phyloP scores from a whole-genome alignment of 1,140 invertebrate species.

The Mycetomoellerius zeteki region DNA sequence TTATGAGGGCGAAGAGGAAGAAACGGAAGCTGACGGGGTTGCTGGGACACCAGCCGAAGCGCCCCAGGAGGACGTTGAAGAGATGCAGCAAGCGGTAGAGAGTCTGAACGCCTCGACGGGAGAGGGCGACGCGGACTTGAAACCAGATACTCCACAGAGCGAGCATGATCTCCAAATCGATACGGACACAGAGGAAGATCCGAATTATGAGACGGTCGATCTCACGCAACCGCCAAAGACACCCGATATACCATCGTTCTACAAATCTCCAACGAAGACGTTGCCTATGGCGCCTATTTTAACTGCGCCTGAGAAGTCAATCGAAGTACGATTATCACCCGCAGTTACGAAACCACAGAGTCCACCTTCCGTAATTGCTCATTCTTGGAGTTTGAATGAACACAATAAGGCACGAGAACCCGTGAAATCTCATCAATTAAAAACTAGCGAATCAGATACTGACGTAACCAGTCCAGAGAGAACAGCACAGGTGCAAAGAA shows the following conservation, averaged over 20 bases:
- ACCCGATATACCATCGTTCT: constrained; percentile 85
- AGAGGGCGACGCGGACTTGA: constrained; percentile 90
- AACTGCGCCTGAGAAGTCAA: constrained; percentile 78
- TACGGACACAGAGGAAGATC: constrained; percentile 93
- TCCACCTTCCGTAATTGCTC: constrained; percentile 81
- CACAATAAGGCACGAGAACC: constrained; percentile 76
- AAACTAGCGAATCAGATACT: constrained; percentile 43
- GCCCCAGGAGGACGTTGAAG: constrained; percentile 91
- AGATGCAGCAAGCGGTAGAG: constrained; percentile 92
- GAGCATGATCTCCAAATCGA: constrained; percentile 95
- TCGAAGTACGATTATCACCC: constrained; percentile 76
- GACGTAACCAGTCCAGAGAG: constrained; percentile 64
- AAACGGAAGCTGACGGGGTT: constrained; percentile 81
- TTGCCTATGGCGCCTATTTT: constrained; percentile 61
- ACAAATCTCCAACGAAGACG: constrained; percentile 83
- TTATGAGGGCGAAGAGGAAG: constrained; percentile 85
- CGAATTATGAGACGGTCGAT: constrained; percentile 88
- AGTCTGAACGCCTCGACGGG: constrained; percentile 89
- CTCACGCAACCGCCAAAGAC: constrained; percentile 85
- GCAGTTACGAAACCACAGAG: constrained; percentile 70
- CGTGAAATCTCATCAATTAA: constrained; percentile 51
- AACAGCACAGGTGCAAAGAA: constrained; percentile 23
- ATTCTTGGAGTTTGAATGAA: constrained; percentile 83
- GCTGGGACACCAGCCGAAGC: constrained; percentile 86
- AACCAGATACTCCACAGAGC: constrained; percentile 94